These are phyloP conservation scores for Pristionchus pacificus DNA, from an alignment of 1,140 invertebrate genomes.

Conservation along the genomic window DNA sequence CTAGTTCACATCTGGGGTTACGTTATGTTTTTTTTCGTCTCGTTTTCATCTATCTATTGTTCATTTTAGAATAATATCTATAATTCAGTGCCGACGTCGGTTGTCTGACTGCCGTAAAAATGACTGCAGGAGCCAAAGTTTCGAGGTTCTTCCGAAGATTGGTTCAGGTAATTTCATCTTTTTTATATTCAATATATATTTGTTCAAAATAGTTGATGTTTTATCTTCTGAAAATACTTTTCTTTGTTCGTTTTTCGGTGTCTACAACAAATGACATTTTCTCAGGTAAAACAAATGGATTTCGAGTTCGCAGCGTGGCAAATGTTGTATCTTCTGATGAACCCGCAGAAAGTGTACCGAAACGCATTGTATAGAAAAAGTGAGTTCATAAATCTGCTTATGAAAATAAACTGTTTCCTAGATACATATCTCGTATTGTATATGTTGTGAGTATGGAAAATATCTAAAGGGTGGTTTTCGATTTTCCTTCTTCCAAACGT, in stretches of 20 bases:
- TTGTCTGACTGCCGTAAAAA: conserved; percentile 55
- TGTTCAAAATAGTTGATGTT: too few species aligned
- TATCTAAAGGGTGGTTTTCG: conserved; percentile 6
- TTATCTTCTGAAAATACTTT: too few species aligned
- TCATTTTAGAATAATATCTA: background rate
- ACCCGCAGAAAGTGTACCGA: conserved; percentile 91
- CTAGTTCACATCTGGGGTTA: background rate
- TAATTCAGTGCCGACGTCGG: conserved; percentile 37
- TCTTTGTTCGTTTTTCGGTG: conserved; percentile 1
- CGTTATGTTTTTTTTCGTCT: background rate
- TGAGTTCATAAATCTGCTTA: conserved; percentile 62
- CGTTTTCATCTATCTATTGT: too few species aligned
- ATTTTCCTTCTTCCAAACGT: conserved; percentile 39
- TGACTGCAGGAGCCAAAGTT: conserved; percentile 53
- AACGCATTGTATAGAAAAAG: conserved; percentile 98
- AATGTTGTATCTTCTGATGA: conserved; percentile 89
- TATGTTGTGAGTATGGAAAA: background rate
- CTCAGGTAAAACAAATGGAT: conserved; percentile 88
- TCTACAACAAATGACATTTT: too few species aligned
- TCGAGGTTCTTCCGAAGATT: conserved; percentile 69
- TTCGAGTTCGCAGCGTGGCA: conserved; percentile 99
- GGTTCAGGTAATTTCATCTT: conserved; percentile 67
- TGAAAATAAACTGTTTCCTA: background rate
- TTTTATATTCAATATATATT: background rate
- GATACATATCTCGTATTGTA: conserved; percentile 1